These are phyloP conservation scores for Danionella cerebrum DNA, from an alignment of 2,113 vertebrate species.

Conservation along the genomic window DNA sequence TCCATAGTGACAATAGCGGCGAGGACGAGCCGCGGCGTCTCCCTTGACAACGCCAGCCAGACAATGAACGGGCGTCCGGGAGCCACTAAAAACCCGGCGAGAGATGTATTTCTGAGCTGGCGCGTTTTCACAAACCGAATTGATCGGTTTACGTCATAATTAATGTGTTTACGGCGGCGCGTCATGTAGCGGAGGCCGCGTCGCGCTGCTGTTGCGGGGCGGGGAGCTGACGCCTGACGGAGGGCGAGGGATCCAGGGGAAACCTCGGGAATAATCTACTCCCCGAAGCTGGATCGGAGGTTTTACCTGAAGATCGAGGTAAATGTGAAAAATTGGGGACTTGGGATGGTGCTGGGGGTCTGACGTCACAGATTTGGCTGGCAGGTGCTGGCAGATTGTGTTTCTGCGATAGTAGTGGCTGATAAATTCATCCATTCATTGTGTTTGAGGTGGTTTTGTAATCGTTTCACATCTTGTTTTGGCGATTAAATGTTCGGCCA, in stretches of 20 bases:
- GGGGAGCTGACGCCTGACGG: neutral
- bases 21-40: neutral
- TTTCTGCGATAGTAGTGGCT: neutral
- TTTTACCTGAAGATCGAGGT: conserved; percentile 6
- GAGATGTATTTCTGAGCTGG: neutral
- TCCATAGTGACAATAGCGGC: conserved; percentile 3
- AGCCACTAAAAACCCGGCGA: neutral
- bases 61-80: neutral
- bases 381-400: conserved; percentile 11
- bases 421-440: conserved; percentile 7
- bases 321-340: neutral
- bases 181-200: conserved; percentile 37
- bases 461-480: too few relatives aligned
- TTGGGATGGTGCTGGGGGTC: neutral
- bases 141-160: neutral
- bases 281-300: neutral
- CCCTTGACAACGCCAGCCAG: conserved; percentile 7
- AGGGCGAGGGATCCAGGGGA: neutral
- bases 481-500: too few relatives aligned
- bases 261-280: neutral
- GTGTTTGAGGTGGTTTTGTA: too few relatives aligned
- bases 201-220: conserved; percentile 22
- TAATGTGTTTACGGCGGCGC: neutral
- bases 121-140: neutral
- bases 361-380: neutral